Conservation (phyloP, 2,797 vertebrate genomes). For the Chloroceryle amazona region DNA sequence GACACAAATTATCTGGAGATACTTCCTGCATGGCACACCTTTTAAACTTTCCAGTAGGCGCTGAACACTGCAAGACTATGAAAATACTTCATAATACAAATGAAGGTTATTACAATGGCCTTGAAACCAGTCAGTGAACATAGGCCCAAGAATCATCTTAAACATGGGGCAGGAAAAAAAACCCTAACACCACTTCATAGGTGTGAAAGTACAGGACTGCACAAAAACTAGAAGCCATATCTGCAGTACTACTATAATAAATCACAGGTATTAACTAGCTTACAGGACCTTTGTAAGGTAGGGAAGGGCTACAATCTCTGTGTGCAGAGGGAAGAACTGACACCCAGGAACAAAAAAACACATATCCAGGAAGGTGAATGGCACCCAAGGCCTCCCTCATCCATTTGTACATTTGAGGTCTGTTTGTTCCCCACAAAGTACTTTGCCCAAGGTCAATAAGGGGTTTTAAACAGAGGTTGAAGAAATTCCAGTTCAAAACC, state of each 20-base stretch:
- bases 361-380: not conserved
- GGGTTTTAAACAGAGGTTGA: not conserved
- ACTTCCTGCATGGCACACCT: not conserved
- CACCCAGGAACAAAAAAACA: not conserved
- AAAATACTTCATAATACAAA: not conserved
- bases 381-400: not conserved
- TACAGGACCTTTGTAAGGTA: not conserved
- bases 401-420: not conserved
- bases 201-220: not conserved
- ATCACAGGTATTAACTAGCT: not conserved
- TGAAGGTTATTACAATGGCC: not conserved
- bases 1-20: not conserved
- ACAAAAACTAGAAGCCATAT: not conserved
- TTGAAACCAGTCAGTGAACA: not conserved
- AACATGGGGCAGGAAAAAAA: not conserved
- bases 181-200: not conserved
- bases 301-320: not conserved
- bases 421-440: not conserved
- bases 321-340: not conserved
- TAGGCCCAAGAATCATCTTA: not conserved
- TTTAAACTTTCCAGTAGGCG: not conserved
- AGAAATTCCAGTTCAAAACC: not conserved
- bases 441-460: not conserved
- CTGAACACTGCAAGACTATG: not conserved
- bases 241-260: not conserved